A percentile compares a stretch with the other conserved stretches of the same genome.
Evolutionary conservation across 2,888 invertebrate genomes (phyloP).

Genomic region (Zaprionus obscuricornis): DNA sequence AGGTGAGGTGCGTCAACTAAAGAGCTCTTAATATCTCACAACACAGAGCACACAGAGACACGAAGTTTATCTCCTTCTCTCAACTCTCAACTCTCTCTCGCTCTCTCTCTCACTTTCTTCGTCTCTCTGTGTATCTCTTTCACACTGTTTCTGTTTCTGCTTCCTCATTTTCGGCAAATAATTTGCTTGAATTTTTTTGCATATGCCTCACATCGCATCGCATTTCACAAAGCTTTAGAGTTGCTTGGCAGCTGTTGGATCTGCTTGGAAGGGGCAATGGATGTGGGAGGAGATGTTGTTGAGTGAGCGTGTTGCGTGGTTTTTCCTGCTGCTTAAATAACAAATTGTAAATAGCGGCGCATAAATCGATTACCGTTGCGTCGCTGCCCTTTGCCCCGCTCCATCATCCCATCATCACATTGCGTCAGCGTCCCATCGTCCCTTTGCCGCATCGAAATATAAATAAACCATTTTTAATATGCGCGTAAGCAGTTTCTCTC

Average conservation of each 20-base stretch:
- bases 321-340: slow-evolving; percentile 51
- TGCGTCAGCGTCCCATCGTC: too few species aligned
- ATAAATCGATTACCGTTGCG: slow-evolving; percentile 69
- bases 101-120: too few species aligned
- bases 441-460: slow-evolving; percentile 25
- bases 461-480: slow-evolving; percentile 78
- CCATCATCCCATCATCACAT: background rate
- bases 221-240: slow-evolving; percentile 34
- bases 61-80: too few species aligned
- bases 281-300: background rate
- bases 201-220: slow-evolving; percentile 36
- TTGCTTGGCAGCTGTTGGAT: slow-evolving; percentile 20
- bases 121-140: background rate
- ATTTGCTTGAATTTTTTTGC: slow-evolving; percentile 42
- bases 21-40: slow-evolving; percentile 4
- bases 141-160: background rate
- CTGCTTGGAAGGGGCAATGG: background rate
- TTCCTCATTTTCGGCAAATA: slow-evolving; percentile 6
- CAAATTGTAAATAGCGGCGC: slow-evolving; percentile 71
- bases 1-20: slow-evolving; percentile 4
- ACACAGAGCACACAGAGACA: too few species aligned
- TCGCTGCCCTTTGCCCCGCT: background rate
- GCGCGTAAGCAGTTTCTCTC: slow-evolving; percentile 44
- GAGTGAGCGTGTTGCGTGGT: background rate
- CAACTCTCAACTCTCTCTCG: too few species aligned